A percentile compares a stretch with the other conserved stretches of the same genome.
These are phyloP conservation scores for Azemiops feae DNA, from an alignment of 2,113 vertebrate genomes.

Conservation along the genomic window DNA sequence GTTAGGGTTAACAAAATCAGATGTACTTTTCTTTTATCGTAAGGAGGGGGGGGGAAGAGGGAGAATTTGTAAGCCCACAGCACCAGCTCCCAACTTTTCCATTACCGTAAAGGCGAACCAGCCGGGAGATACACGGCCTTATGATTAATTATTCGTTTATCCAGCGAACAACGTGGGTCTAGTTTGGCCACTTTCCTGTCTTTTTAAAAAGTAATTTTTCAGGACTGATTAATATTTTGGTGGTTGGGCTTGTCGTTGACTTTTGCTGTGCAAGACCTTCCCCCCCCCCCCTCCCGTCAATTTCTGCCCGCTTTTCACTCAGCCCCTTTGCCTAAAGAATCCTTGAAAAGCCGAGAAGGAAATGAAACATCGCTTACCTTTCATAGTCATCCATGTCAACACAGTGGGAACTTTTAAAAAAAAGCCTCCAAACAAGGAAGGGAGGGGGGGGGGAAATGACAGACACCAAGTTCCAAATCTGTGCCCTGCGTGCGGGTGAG, in stretches of 20 bases:
- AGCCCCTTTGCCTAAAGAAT: slow-evolving; percentile 39
- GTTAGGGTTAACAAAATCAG: slow-evolving; percentile 34
- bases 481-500: background rate
- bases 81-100: background rate
- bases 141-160: slow-evolving; percentile 45
- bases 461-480: background rate
- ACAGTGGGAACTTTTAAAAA: slow-evolving; percentile 65
- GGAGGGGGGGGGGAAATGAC: background rate
- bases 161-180: slow-evolving; percentile 1
- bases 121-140: background rate
- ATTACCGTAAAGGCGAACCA: slow-evolving; percentile 19
- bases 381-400: slow-evolving; percentile 63
- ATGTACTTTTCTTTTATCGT: slow-evolving; percentile 25
- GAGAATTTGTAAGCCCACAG: background rate
- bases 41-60: background rate
- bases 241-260: slow-evolving; percentile 26
- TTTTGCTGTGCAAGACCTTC: background rate
- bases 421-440: slow-evolving; percentile 18
- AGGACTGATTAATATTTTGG: slow-evolving; percentile 11
- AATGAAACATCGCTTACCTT: slow-evolving; percentile 76
- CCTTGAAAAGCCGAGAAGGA: slow-evolving; percentile 55
- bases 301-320: slow-evolving; percentile 34
- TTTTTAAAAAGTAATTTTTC: slow-evolving; percentile 16
- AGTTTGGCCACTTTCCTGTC: slow-evolving; percentile 8
- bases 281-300: background rate